Conservation (phyloP, 2,888 invertebrate genomes). For the Cryptocephalus moraei region DNA sequence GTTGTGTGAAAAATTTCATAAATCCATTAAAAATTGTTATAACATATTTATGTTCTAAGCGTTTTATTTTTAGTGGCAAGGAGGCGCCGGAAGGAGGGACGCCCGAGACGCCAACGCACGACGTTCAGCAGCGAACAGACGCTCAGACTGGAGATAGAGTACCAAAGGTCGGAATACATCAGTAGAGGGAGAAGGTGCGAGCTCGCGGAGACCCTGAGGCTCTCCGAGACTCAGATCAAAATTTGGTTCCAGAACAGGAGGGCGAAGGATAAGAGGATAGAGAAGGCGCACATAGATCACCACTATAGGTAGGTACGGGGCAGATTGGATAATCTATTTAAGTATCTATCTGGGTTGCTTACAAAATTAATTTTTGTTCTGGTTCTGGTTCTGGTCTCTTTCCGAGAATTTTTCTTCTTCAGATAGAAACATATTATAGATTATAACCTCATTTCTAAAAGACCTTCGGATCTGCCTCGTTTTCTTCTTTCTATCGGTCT, state of each 20-base stretch:
- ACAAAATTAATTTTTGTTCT: too few species aligned
- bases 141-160: slow-evolving; percentile 79
- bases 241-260: slow-evolving; percentile 93
- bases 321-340: too few species aligned
- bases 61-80: slow-evolving; percentile 57
- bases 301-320: slow-evolving; percentile 65
- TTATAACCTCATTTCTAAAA: too few species aligned
- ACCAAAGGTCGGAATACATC: slow-evolving; percentile 86
- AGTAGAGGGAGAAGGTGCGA: slow-evolving; percentile 75
- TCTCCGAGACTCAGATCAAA: slow-evolving; percentile 76
- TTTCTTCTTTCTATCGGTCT: too few species aligned
- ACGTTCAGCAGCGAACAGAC: slow-evolving; percentile 94
- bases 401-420: too few species aligned
- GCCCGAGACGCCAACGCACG: slow-evolving; percentile 82
- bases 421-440: too few species aligned
- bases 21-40: too few species aligned
- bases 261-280: slow-evolving; percentile 92
- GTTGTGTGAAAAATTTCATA: too few species aligned
- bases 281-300: slow-evolving; percentile 91
- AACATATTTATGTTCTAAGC: not conserved
- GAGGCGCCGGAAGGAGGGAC: slow-evolving; percentile 73
- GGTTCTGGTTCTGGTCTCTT: too few species aligned
- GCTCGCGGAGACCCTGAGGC: slow-evolving; percentile 56
- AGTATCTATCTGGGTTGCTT: too few species aligned
- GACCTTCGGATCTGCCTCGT: too few species aligned